phyloP scores from a whole-genome alignment of 2,888 invertebrate species.

The Heteromyza rotundicornis region DNA sequence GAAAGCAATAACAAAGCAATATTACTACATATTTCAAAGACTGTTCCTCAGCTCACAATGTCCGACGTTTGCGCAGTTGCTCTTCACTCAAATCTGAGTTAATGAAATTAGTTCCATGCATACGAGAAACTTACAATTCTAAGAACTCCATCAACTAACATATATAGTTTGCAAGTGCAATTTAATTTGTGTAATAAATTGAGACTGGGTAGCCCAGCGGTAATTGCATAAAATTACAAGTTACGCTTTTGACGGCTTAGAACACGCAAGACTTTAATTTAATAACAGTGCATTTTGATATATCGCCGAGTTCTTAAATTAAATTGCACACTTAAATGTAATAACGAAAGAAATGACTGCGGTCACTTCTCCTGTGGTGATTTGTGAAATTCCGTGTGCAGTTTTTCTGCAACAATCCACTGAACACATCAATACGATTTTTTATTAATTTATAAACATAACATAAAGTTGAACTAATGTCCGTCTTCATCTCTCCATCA shows the following conservation, averaged over 20 bases:
- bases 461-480: too few relatives aligned
- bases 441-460: too few relatives aligned
- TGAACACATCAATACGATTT: neutral
- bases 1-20: too few relatives aligned
- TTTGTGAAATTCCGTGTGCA: neutral
- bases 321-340: slow-evolving; percentile 25
- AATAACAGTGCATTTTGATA: slow-evolving; percentile 29
- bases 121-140: too few relatives aligned
- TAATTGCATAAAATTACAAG: slow-evolving; percentile 34
- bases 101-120: too few relatives aligned
- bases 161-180: slow-evolving; percentile 15
- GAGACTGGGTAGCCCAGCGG: slow-evolving; percentile 16
- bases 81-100: too few relatives aligned
- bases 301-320: slow-evolving; percentile 32
- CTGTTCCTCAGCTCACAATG: too few relatives aligned
- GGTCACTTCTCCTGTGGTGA: neutral
- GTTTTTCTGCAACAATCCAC: neutral
- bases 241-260: slow-evolving; percentile 33
- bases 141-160: too few relatives aligned
- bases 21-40: too few relatives aligned
- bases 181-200: slow-evolving; percentile 18
- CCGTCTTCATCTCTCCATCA: too few relatives aligned
- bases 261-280: slow-evolving; percentile 36
- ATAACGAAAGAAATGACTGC: neutral
- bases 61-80: too few relatives aligned